phyloP scores from a whole-genome alignment of 1,140 invertebrate genomes.

The Cotesia glomerata region DNA sequence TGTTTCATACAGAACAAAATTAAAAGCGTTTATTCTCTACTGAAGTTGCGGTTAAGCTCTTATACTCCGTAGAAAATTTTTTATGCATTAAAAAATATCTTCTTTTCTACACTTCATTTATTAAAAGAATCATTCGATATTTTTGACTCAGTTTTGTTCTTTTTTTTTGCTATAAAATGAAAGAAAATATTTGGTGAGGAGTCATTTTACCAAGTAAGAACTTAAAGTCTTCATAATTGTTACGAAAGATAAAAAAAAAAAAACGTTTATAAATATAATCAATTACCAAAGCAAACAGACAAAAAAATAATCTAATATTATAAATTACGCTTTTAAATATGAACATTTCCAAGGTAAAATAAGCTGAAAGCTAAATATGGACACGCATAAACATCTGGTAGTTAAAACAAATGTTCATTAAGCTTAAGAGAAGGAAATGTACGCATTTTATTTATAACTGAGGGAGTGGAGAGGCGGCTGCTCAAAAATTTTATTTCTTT shows the following conservation, averaged over 20 bases:
- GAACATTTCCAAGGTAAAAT: too few species aligned
- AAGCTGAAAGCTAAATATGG: not conserved
- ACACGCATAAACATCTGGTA: not conserved
- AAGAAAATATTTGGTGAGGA: too few species aligned
- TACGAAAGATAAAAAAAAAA: too few species aligned
- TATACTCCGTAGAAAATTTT: not conserved
- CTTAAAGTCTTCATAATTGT: too few species aligned
- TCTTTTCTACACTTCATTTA: not conserved
- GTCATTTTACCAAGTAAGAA: too few species aligned
- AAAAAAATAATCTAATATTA: too few species aligned
- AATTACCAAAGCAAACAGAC: too few species aligned
- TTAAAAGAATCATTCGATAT: too few species aligned
- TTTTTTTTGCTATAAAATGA: too few species aligned
- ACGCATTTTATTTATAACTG: not conserved
- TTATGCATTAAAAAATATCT: not conserved
- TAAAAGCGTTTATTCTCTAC: not conserved
- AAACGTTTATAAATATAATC: too few species aligned
- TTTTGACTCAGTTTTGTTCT: too few species aligned
- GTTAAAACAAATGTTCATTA: conserved; percentile 3
- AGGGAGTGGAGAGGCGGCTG: not conserved
- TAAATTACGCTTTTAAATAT: too few species aligned
- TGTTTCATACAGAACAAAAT: not conserved
- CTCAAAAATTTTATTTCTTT: not conserved
- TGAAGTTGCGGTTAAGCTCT: not conserved
- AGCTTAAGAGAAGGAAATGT: not conserved